Percentiles rank a stretch among this genome's conserved stretches.
Evolutionary conservation across 2,888 invertebrate genomes (phyloP).

Genomic region (Antheraea yamamai): DNA sequence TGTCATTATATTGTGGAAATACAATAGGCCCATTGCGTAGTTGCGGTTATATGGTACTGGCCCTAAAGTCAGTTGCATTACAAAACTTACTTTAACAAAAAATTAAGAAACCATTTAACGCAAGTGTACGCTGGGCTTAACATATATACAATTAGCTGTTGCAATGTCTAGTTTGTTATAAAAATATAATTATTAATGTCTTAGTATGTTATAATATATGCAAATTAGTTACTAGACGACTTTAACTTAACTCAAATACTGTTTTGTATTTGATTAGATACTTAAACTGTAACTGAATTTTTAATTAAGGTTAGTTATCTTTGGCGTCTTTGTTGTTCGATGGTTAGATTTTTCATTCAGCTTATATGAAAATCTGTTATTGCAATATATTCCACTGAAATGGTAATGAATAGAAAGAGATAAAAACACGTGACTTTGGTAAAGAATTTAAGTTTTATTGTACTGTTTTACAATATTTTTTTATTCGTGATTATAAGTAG

Average conservation of each 20-base stretch:
- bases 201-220: background rate
- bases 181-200: background rate
- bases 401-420: background rate
- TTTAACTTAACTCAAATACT: background rate
- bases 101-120: background rate
- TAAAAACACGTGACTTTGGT: no score
- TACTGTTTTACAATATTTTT: background rate
- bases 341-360: background rate
- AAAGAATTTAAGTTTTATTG: background rate
- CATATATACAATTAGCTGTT: background rate
- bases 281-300: background rate
- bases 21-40: background rate
- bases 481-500: no score
- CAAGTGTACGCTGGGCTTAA: background rate
- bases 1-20: slow-evolving; percentile 5
- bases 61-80: background rate
- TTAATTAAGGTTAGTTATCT: background rate
- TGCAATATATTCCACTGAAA: background rate
- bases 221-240: background rate
- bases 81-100: background rate
- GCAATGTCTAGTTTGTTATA: slow-evolving; percentile 3
- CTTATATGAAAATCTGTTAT: background rate
- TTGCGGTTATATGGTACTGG: background rate
- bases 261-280: background rate
- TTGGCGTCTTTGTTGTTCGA: background rate